Percentiles rank a stretch among this genome's conserved stretches.
phyloP scores from a whole-genome alignment of 2,797 vertebrate species.

The Nannoperca obscura region DNA sequence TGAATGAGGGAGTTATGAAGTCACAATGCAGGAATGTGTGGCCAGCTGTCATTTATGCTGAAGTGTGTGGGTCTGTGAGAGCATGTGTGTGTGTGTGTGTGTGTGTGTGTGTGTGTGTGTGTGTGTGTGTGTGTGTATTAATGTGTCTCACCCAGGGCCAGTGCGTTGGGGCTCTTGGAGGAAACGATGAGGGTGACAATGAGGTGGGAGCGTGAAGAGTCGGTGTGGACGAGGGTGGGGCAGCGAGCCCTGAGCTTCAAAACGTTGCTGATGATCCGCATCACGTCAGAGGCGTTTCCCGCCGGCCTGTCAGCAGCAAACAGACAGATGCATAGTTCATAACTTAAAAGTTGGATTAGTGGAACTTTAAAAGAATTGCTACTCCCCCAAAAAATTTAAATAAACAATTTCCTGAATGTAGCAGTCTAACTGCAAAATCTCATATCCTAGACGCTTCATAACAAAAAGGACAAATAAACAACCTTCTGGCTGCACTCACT shows the following conservation, averaged over 20 bases:
- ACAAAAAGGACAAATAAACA: neutral
- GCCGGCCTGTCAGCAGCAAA: too few relatives aligned
- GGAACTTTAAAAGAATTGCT: neutral
- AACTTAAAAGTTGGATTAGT: too few relatives aligned
- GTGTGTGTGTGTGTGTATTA: neutral
- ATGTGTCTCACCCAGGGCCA: slow-evolving; percentile 79
- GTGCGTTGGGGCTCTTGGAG: slow-evolving; percentile 71
- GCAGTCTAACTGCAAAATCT: neutral
- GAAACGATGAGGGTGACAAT: slow-evolving; percentile 86
- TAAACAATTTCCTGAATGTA: too few relatives aligned
- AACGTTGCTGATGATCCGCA: slow-evolving; percentile 81
- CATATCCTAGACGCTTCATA: neutral
- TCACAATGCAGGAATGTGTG: neutral
- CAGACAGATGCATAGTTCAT: too few relatives aligned
- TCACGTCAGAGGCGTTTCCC: slow-evolving; percentile 80
- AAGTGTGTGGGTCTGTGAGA: neutral
- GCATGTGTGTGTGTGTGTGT: too few relatives aligned
- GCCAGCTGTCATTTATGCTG: neutral
- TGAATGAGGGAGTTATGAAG: slow-evolving; percentile 27
- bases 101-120: neutral
- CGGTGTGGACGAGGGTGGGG: slow-evolving; percentile 86
- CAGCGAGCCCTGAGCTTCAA: slow-evolving; percentile 82
- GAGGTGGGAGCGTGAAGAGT: slow-evolving; percentile 91
- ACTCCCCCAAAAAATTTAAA: neutral
- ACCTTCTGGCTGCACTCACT: slow-evolving; percentile 79